Base-by-base conservation (phyloP, 1,140 invertebrate species). In the Procambarus virginalis region DNA sequence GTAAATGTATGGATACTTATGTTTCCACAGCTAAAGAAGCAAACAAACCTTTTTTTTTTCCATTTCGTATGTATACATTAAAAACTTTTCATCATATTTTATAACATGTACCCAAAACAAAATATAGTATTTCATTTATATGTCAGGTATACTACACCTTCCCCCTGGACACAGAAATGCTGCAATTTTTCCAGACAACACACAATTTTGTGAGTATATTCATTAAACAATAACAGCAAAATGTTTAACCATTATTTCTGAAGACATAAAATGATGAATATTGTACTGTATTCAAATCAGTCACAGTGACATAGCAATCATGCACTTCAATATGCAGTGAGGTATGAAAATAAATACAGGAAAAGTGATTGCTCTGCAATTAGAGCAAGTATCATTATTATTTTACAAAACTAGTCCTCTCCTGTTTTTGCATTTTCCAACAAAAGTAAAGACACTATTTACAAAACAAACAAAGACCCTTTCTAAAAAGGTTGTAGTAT, bases 341-440 rank as follows among this genome's bases (percentile, higher is more conserved):
- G 78, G 78, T 80, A 80, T 80, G 78, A 80, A 80, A 80, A 80
- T 80, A 80, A 80, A 80, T 80, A 80, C 78, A 80, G 78, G 22
- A 55, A 80, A 80, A 80, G 46, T 55, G 78, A n/a, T 58, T 34
- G 49, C 78, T 55, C 49, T 58, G 10, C n/a, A 55, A 58, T 34
- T 10, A 58, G 46, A 80, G 49, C 78, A 80, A 80, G 2, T 22
- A 80, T 80, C 60, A 64, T 17, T 80, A 80, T 14, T 80, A 80
- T 80, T n/a, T 80, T 80, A 80, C 78, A 80, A 80, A 80, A 80
- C 78, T 80, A 80, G n/a, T 80, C 17, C 78, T 80, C 78, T 80
- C 78, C 55, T 80, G 78, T 80, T 80, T 80, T 58, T 49, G 55
- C 34, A 34, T 55, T 55, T 22, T 58, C 49, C 49, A 80, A 80